These are phyloP conservation scores for Deilephila elpenor DNA, from an alignment of 2,888 invertebrate species.

Conservation along the genomic window DNA sequence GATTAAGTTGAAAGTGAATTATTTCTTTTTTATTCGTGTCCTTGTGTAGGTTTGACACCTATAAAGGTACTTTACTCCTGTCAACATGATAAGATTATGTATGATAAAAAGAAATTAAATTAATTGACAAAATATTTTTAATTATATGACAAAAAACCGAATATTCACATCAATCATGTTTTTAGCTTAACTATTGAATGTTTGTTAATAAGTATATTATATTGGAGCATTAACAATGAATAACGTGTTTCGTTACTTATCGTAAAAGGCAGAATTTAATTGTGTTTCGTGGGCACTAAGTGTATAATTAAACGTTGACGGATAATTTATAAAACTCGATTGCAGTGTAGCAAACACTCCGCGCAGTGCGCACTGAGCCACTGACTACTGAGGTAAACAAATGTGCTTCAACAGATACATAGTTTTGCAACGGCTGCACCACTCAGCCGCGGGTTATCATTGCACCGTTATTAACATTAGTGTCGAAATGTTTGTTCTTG, in stretches of 20 bases:
- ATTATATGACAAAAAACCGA: not conserved
- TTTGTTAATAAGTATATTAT: constrained; percentile 32
- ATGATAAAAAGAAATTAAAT: too few relatives aligned
- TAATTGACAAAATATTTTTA: not conserved
- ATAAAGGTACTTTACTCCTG: too few relatives aligned
- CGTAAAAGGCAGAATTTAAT: constrained; percentile 52
- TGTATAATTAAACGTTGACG: constrained; percentile 62
- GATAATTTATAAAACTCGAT: constrained; percentile 61
- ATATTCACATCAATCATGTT: not conserved
- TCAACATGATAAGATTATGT: too few relatives aligned
- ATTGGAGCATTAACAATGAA: constrained; percentile 40
- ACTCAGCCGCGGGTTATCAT: not conserved
- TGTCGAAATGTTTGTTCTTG: constrained; percentile 6
- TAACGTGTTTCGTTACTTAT: constrained; percentile 40
- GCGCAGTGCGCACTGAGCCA: constrained; percentile 6
- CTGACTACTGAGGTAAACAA: constrained; percentile 12
- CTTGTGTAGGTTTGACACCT: too few relatives aligned
- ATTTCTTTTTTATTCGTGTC: too few relatives aligned
- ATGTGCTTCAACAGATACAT: constrained; percentile 10
- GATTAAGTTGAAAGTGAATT: not conserved
- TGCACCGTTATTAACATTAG: not conserved
- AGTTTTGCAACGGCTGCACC: constrained; percentile 4
- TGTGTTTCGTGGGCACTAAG: constrained; percentile 50
- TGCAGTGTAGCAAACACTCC: constrained; percentile 47
- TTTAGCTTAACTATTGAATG: not conserved